A percentile compares a stretch with the other conserved stretches of the same genome.
Conservation (phyloP, 2,888 invertebrate genomes). For the Pachydiplax longipennis region DNA sequence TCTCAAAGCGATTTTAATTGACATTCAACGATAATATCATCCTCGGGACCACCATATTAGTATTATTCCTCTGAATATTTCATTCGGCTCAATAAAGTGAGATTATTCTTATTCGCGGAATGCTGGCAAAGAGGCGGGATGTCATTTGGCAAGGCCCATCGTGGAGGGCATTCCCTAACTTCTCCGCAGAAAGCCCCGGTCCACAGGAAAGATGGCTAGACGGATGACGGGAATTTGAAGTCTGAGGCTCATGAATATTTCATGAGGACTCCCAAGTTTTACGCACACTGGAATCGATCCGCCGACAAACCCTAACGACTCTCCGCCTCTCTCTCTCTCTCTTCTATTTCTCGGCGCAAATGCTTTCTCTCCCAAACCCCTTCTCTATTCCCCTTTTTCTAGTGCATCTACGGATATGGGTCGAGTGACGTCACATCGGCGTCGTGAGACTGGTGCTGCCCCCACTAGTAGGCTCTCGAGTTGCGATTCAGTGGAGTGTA, state of each 20-base stretch:
- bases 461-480: not conserved
- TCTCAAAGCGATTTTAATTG: too few species aligned
- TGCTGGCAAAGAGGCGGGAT: not conserved
- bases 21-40: too few species aligned
- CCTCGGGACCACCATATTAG: too few species aligned
- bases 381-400: not conserved
- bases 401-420: not conserved
- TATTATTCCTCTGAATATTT: not conserved
- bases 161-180: not conserved
- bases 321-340: not conserved
- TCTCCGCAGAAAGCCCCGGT: not conserved
- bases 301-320: constrained; percentile 17
- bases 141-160: not conserved
- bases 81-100: not conserved
- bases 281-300: constrained; percentile 21
- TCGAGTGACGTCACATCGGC: not conserved
- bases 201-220: constrained; percentile 1
- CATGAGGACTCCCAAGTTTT: constrained; percentile 12
- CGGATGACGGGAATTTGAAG: constrained; percentile 6
- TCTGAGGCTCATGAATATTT: constrained; percentile 26
- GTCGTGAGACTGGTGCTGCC: not conserved
- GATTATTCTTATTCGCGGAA: not conserved
- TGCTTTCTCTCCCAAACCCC: not conserved
- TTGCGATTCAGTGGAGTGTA: not conserved
- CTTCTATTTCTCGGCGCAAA: not conserved